These are phyloP conservation scores for Nothoprocta perdicaria DNA, from an alignment of 2,113 vertebrate genomes.

Conservation along the genomic window DNA sequence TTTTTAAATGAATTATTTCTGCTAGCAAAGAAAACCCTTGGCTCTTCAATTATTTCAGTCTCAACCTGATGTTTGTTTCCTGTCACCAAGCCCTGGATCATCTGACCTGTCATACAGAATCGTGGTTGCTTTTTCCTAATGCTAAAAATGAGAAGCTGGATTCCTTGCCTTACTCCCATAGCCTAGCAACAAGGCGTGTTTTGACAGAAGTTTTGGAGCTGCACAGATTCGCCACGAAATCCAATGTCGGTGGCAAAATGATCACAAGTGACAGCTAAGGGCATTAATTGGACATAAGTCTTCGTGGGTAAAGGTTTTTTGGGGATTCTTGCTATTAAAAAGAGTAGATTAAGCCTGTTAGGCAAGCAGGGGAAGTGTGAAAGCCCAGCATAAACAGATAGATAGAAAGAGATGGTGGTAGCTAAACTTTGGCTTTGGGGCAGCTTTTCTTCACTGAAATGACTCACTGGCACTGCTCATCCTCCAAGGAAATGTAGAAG, in stretches of 20 bases:
- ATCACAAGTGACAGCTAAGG: not conserved
- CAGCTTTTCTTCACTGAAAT: not conserved
- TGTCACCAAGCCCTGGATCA: not conserved
- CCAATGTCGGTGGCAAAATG: accelerated
- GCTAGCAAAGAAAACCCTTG: not conserved
- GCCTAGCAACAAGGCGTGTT: accelerated
- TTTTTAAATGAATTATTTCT: not conserved
- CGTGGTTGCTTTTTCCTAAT: not conserved
- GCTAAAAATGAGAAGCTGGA: not conserved
- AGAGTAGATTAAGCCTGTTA: not conserved
- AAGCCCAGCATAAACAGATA: not conserved
- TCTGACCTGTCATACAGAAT: constrained; percentile 16
- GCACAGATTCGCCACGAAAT: not conserved
- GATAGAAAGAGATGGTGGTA: not conserved
- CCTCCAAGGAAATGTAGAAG: not conserved
- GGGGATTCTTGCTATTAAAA: not conserved
- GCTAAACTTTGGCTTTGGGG: not conserved
- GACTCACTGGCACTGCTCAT: accelerated
- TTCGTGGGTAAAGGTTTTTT: not conserved
- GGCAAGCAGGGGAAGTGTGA: not conserved
- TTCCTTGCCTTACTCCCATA: not conserved
- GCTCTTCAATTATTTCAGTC: constrained; percentile 1
- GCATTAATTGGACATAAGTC: not conserved
- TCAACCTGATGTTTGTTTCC: not conserved
- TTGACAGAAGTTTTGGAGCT: not conserved